Percentiles rank a stretch among this genome's conserved stretches.
phyloP scores from a whole-genome alignment of 2,797 vertebrate genomes.

The Labroides dimidiatus region DNA sequence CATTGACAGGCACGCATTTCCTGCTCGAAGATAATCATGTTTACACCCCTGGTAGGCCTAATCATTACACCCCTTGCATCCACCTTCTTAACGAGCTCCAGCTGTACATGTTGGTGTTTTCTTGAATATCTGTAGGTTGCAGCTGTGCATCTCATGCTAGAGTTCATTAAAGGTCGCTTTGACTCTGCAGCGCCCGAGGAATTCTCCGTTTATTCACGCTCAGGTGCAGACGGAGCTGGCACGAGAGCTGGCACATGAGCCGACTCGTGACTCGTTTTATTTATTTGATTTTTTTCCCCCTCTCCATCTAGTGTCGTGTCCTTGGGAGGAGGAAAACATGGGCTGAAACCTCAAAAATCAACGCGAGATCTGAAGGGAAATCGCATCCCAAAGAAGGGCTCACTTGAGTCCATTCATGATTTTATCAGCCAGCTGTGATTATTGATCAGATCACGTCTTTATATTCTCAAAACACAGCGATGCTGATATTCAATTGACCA shows the following conservation, averaged over 20 bases:
- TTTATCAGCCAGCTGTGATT: background rate
- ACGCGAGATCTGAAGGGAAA: slow-evolving; percentile 50
- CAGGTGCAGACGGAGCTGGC: slow-evolving; percentile 45
- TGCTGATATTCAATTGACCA: background rate
- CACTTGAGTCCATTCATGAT: slow-evolving; percentile 6
- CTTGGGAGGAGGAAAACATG: slow-evolving; percentile 58
- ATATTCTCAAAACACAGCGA: too few relatives aligned
- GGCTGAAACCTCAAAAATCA: slow-evolving; percentile 36
- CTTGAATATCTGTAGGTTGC: background rate
- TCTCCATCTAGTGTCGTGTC: slow-evolving; percentile 41
- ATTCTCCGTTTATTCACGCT: slow-evolving; percentile 51
- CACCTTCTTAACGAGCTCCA: background rate
- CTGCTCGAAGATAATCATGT: slow-evolving; percentile 40
- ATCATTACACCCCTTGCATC: slow-evolving; percentile 1
- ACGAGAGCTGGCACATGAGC: slow-evolving; percentile 55
- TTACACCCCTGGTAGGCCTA: background rate
- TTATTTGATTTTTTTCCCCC: slow-evolving; percentile 25
- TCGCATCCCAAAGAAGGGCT: background rate
- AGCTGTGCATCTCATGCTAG: slow-evolving; percentile 19
- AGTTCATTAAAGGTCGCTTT: slow-evolving; percentile 50
- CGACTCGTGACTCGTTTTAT: slow-evolving; percentile 61
- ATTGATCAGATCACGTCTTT: background rate
- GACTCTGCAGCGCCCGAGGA: slow-evolving; percentile 36
- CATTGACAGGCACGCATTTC: slow-evolving; percentile 29
- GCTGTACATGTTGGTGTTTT: background rate